Percentiles rank a stretch among this genome's conserved stretches.
phyloP scores from a whole-genome alignment of 1,140 invertebrate species.

The Babylonia areolata region DNA sequence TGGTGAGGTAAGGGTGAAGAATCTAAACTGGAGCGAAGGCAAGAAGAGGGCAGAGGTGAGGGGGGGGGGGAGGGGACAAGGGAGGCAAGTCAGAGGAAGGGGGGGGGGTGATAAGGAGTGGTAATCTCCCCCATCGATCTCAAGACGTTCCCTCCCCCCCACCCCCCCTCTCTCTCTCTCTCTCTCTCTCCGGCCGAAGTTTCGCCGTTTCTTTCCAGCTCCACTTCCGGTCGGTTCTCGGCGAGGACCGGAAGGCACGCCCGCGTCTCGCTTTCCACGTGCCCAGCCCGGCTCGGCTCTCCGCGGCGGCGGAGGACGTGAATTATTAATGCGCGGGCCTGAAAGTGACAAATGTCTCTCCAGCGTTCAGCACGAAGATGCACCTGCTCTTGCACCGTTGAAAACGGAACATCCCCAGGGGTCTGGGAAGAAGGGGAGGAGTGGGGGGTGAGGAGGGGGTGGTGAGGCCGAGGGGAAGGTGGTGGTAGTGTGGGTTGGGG shows the following conservation, averaged over 20 bases:
- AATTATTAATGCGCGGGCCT: constrained; percentile 6
- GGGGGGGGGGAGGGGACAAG: no score
- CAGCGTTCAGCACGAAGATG: not conserved
- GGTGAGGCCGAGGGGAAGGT: not conserved
- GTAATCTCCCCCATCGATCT: no score
- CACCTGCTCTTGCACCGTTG: not conserved
- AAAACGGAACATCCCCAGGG: not conserved
- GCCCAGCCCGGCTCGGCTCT: not conserved
- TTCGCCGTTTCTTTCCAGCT: not conserved
- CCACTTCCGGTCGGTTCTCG: not conserved
- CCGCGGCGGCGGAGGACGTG: not conserved
- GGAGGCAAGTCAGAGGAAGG: no score
- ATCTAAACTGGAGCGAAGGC: no score
- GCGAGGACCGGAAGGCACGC: not conserved
- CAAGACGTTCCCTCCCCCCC: no score
- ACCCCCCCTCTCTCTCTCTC: no score
- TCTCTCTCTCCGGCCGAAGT: no score
- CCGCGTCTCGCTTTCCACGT: constrained; percentile 1
- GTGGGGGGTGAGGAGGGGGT: not conserved
- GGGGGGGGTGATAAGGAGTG: no score
- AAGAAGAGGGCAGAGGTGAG: no score
- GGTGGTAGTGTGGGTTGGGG: no score
- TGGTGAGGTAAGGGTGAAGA: no score
- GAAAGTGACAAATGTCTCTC: constrained; percentile 8
- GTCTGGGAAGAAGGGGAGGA: not conserved